Evolutionary conservation across 2,888 invertebrate genomes (phyloP).

Genomic region (Hirtodrosophila duncani): DNA sequence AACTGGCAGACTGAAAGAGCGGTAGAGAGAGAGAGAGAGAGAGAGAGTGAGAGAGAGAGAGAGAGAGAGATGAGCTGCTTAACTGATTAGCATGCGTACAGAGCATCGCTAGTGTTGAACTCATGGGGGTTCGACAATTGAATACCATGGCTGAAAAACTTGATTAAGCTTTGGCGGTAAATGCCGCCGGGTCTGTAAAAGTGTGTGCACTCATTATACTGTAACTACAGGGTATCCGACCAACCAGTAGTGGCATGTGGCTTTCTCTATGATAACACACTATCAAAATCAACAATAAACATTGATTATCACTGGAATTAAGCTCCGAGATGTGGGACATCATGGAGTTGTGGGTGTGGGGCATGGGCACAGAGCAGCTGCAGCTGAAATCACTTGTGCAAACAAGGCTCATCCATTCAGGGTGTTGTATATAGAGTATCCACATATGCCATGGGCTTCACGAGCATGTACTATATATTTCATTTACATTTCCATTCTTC

Average conservation of each 20-base stretch:
- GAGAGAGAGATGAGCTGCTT: constrained; percentile 3
- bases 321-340: constrained; percentile 38
- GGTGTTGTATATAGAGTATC: no score
- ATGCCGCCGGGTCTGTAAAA: no score
- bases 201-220: no score
- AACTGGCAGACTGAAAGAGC: no score
- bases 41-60: neutral
- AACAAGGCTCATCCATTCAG: constrained; percentile 25
- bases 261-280: constrained; percentile 40
- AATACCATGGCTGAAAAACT: no score
- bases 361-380: constrained; percentile 2
- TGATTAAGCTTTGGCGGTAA: no score
- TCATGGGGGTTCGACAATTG: no score
- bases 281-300: constrained; percentile 38
- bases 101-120: neutral
- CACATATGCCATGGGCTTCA: no score
- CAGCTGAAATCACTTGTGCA: constrained; percentile 15
- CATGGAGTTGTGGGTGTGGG: neutral
- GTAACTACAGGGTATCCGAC: no score
- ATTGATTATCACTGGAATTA: constrained; percentile 58
- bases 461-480: no score
- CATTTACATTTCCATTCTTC: no score
- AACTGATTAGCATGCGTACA: constrained; percentile 26
- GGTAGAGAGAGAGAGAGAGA: no score
- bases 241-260: constrained; percentile 1